Base-by-base conservation (phyloP, 2,113 vertebrate species). In the Dipodomys stephensi region DNA sequence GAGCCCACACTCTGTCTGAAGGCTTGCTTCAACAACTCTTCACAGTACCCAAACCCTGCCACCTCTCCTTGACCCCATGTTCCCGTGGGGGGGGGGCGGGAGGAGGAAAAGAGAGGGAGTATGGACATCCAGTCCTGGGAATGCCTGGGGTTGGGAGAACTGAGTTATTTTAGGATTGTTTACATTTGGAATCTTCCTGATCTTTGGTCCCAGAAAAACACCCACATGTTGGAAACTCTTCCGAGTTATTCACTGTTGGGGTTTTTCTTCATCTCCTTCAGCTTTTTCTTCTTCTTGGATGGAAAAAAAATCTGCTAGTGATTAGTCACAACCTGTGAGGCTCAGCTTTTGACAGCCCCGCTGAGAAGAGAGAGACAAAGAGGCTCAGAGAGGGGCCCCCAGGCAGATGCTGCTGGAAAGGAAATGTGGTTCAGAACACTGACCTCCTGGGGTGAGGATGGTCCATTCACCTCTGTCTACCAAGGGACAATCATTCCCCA, bases 91-190 rank as follows among this genome's bases (percentile, higher is more conserved):
- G 35, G 35, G 94, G 53, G 53, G 15, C 4, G 15, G 53, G 53
- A 57, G 53, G 53, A 57, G 53, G 53, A 57, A 57, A 32, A 95
- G 87, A 96, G 92, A 93, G 94, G 96, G 96, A 94, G 94, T 90
- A 3, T 53, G 98, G 97, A 97, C 97, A 96, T 95, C 86, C 74
- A 97, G 97, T 96, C 96, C 97, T 97, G 97, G 97, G 97, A 97
- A 97, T 97, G 96, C 97, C 97, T 97, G 93, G 96, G 88, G 60
- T 95, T 96, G 93, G 93, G 94, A 96, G 97, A 97, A 92, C 84
- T 92, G 89, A 92, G 96, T 97, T 96, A 98, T 98, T 98, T 98
- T 96, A 96, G 97, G 96, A 97, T 97, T 98, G 98, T 98, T 98
- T 98, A 97, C 96, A 96, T 95, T 94, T 96, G 94, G 96, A 97